Evolutionary conservation across 2,797 vertebrate genomes (phyloP).

Genomic region (Iguana delicatissima): DNA sequence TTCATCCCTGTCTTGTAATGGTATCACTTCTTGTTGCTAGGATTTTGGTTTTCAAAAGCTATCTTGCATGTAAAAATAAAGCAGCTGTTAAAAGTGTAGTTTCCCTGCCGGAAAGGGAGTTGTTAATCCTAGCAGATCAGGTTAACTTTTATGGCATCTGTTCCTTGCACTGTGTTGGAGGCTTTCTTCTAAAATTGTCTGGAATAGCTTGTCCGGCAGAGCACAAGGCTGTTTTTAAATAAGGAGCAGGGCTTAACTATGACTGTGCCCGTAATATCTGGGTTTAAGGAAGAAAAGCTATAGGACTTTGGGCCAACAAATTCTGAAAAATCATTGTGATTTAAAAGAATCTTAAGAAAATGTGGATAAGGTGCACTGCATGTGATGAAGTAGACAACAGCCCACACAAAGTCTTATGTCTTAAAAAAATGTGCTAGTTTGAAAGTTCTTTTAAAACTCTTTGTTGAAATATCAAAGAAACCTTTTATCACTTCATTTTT

Average conservation of each 20-base stretch:
- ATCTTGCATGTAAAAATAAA: not conserved
- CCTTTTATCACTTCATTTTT: not conserved
- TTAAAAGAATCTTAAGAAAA: not conserved
- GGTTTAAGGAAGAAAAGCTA: not conserved
- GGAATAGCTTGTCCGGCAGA: not conserved
- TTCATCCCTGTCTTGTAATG: not conserved
- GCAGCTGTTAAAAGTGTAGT: not conserved
- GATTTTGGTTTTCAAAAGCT: not conserved
- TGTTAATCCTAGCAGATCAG: not conserved
- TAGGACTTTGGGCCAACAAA: not conserved
- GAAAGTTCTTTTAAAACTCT: no score
- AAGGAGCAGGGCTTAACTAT: not conserved
- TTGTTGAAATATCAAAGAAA: not conserved
- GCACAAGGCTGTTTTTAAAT: not conserved
- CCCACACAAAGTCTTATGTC: not conserved
- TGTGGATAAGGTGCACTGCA: not conserved
- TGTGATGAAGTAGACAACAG: not conserved
- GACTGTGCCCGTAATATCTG: no score
- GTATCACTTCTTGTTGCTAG: not conserved
- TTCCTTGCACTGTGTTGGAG: not conserved
- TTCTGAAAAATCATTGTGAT: not conserved
- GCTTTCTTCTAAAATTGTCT: slow-evolving; percentile 4
- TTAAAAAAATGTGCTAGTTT: no score
- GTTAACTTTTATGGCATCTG: not conserved
- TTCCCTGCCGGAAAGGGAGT: not conserved